These are phyloP conservation scores for Galbula dea DNA, from an alignment of 2,113 vertebrate species.

Conservation along the genomic window DNA sequence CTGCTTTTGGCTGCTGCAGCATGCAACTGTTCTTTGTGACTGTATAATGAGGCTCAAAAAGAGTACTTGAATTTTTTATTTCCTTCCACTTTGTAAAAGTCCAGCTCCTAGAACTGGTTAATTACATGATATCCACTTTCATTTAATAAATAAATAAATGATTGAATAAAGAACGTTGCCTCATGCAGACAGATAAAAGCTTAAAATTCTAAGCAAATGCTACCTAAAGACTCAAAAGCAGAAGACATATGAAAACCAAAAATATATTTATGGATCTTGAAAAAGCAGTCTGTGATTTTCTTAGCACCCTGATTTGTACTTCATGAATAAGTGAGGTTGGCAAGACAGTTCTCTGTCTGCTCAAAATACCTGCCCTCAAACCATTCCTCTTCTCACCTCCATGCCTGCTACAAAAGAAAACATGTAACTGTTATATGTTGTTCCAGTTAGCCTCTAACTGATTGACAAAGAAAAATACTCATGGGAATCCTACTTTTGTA, in stretches of 20 bases:
- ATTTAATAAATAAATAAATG: not conserved
- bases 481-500: not conserved
- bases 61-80: not conserved
- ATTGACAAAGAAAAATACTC: not conserved
- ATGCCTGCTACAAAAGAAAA: not conserved
- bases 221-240: not conserved
- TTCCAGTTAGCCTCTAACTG: not conserved
- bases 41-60: not conserved
- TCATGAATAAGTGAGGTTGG: not conserved
- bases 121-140: not conserved
- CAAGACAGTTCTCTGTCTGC: not conserved
- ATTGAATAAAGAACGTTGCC: not conserved
- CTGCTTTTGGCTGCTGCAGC: not conserved
- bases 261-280: not conserved
- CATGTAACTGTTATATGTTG: not conserved
- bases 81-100: not conserved
- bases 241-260: not conserved
- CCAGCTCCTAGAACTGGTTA: not conserved
- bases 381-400: not conserved
- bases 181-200: not conserved
- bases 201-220: not conserved
- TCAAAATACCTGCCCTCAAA: not conserved
- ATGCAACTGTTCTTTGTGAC: not conserved
- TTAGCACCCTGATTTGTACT: not conserved
- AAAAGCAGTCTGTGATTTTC: not conserved